phyloP scores from a whole-genome alignment of 2,113 vertebrate genomes.

The Ivindomyrus marchei region DNA sequence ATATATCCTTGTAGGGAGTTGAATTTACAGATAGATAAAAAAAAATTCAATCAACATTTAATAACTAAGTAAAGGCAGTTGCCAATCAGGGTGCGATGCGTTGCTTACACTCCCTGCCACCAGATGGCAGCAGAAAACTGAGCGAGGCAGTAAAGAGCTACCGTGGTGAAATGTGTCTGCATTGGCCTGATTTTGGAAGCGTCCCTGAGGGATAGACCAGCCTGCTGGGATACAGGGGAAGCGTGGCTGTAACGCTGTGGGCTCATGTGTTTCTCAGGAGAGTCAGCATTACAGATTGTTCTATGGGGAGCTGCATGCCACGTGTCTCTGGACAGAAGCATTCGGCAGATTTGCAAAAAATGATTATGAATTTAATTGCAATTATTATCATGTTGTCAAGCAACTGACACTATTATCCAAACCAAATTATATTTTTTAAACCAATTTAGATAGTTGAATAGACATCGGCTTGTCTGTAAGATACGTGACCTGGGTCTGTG shows the following conservation, averaged over 20 bases:
- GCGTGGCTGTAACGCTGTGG: background rate
- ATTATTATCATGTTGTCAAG: background rate
- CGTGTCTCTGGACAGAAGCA: background rate
- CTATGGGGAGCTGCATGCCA: background rate
- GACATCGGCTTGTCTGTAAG: background rate
- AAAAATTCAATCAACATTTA: background rate
- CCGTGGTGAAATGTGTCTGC: background rate
- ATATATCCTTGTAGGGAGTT: background rate
- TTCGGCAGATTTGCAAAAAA: background rate
- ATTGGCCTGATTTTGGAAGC: background rate
- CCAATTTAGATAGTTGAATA: background rate
- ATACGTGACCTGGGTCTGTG: background rate
- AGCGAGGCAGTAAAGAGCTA: background rate
- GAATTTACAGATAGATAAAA: background rate
- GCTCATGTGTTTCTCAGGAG: background rate
- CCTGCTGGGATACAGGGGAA: background rate
- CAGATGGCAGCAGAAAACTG: constrained; percentile 15
- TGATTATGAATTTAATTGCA: background rate
- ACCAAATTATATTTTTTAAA: background rate
- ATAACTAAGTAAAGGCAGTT: background rate
- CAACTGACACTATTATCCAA: background rate
- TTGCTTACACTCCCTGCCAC: background rate
- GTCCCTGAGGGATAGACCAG: background rate
- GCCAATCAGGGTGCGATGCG: background rate
- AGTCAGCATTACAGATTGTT: background rate